Conservation (phyloP, 1,140 invertebrate species). For the Cydia amplana region DNA sequence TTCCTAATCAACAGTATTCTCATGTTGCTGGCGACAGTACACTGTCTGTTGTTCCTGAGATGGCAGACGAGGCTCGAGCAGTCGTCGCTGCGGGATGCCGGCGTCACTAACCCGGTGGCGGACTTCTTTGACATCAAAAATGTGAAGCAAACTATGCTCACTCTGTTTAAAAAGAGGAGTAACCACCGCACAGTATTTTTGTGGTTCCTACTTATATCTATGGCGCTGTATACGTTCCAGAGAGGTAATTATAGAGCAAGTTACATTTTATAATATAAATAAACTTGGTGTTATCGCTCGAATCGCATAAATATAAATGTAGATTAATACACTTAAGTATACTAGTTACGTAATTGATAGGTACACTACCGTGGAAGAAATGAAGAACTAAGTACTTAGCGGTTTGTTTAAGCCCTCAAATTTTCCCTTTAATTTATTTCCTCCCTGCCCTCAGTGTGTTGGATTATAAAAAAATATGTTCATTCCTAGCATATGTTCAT, state of each 20-base stretch:
- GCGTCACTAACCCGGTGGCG: constrained; percentile 79
- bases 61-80: constrained; percentile 84
- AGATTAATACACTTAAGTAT: no score
- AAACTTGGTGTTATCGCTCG: no score
- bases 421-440: no score
- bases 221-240: constrained; percentile 89
- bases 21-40: constrained; percentile 82
- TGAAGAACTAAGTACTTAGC: no score
- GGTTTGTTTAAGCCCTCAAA: no score
- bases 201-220: constrained; percentile 83
- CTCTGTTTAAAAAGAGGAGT: constrained; percentile 79
- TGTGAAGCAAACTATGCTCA: constrained; percentile 81
- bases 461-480: no score
- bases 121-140: constrained; percentile 87
- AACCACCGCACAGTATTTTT: constrained; percentile 82
- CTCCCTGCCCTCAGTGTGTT: no score
- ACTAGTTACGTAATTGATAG: no score
- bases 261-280: not conserved
- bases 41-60: constrained; percentile 80
- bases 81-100: constrained; percentile 78
- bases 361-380: no score
- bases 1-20: constrained; percentile 84
- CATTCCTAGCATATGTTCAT: no score
- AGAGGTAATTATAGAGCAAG: constrained; percentile 74
- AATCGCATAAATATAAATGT: no score